Evolutionary conservation across 37 sponge, comb jelly and placozoan species (phyloP), one percentile per base, ranked within the genome.

Genomic region (Geodia barretti): DNA sequence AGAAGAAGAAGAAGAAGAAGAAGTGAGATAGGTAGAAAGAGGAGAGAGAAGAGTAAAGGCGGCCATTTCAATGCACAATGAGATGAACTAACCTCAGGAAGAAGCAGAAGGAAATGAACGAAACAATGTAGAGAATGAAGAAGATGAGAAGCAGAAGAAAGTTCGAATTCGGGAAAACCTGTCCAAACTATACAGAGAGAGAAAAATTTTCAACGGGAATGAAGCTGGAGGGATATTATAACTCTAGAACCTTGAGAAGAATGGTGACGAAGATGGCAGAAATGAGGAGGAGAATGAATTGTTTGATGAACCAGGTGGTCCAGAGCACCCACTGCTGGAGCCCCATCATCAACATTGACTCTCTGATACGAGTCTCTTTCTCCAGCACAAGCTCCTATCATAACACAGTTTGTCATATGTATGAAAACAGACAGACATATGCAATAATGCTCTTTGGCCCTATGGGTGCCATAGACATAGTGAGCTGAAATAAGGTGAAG

Each of bases 271-370:
- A 32, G 24, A 94, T 25, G 34, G 78, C 85, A 58, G 91, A 78
- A 54, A 96, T 43, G 43, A 93, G 62, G 65, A 95, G 82, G 62
- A 96, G 90, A 47, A 98, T 43, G 62, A 95, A 77, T 70, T 93
- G 93, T 64, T 95, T 92, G 40, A 88, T 62, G 65, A 91, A 92
- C 98, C 98, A 98, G 36, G 96, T 68, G 39, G 77, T 35, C 94
- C 94, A 95, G 34, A 81, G 82, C 9, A 72, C 61, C 82, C 82
- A 81, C 71, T 81, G 82, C 41, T 72, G 35, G 20, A 98, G 84
- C 24, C 99, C 99, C 99, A 98, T 98, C 97, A 98, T 47, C 78
- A 88, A 88, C 99, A 98, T 98, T 14, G 95, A 87, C 87, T 98
- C 99, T 39, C 87, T 39, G 31, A 97, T 68, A n/a, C 94, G 81